Base-by-base conservation (phyloP, 2,113 vertebrate species). In the Ammodramus savannarum region DNA sequence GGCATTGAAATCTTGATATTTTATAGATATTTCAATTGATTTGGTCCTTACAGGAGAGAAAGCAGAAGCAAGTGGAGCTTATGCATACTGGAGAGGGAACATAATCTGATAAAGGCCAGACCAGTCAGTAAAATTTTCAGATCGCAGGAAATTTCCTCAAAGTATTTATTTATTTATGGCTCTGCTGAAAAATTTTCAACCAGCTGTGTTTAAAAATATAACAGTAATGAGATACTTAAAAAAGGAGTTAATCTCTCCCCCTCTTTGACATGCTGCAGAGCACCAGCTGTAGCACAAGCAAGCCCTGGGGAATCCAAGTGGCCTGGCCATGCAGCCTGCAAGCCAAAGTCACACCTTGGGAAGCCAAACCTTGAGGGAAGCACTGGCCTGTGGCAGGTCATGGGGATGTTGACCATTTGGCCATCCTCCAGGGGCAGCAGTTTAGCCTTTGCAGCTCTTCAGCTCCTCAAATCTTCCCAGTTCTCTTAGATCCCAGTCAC, bases 191-290 rank as follows among this genome's bases (percentile, higher is more conserved):
- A 76, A 17, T 22, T 66, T 95, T 85, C 4, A 4, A 55, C 85
- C 92, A 94, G 90, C 92, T 96, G 90, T 86, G 94, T 96, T 95
- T 93, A 96, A 95, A 95, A 95, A 88, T 66, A 27, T 31, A 86
- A 61, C 71, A 92, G 88, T 94, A 93, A 94, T n/a, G 67, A 90
- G 82, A 91, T 90, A 83, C 90, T 95, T 94, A 18, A 62, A 63
- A 93, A 95, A 69, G 72, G 88, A 94, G 88, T 95, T 93, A 90
- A 93, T 96, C 79, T 92, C 58, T 88, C 63, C 32, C 39, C 68
- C 31, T 78, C 82, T 79, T 81, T 82, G 78, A 88, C 59, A 8
- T 31, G 72, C 72, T 80, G 46, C 67, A 54, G 90, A 75, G n/a
- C 18, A 0, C 67, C 85, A 91, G 85, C 87, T 95, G 82, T 78